Base-by-base conservation (phyloP, 2,113 vertebrate species). In the Nerophis lumbriciformis region DNA sequence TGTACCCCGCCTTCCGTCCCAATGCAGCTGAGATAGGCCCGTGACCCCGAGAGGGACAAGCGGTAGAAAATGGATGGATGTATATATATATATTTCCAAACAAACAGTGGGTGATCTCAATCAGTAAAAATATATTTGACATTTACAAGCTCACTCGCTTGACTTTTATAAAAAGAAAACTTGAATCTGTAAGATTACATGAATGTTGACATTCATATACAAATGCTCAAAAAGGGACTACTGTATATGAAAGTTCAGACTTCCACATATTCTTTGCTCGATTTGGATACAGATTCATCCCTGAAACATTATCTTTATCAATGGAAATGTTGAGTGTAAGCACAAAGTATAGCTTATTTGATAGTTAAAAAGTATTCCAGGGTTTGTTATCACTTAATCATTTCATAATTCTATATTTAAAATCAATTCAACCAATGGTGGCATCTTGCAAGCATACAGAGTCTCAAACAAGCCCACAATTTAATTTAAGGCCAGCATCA, bases 221-320 rank as follows among this genome's bases (percentile, higher is more conserved):
- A 47, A 53, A 69, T 56, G 38, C 53, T 49, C 53, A 52, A 53
- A 78, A 59, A 58, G n/a, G 53, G 54, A 75, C 14, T 15, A 15
- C 14, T 14, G 19, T 48, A 59, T 21, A 74, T 47, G 2, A 72
- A 68, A 72, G 38, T 52, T 73, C 47, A 36, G 35, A 53, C 56
- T 58, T 63, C 59, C 39, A 71, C 44, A 15, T 50, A 6, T 4
- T 12, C 15, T 55, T 14, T 48, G 52, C 39, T 63, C 15, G 10
- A 45, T 50, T 48, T 49, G 52, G 42, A 65, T 11, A 5, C 38
- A 45, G 47, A 16, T 38, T 11, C 8, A 62, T n/a, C 12, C 13
- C 37, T 19, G 66, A 8, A 12, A 8, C n/a, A 52, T 16, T 1
- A 21, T 38, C 44, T 13, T 28, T 48, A 55, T 69, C 37, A 8